Evolutionary conservation across 1,140 invertebrate genomes (phyloP).

Genomic region (Bilobella aurantiaca): DNA sequence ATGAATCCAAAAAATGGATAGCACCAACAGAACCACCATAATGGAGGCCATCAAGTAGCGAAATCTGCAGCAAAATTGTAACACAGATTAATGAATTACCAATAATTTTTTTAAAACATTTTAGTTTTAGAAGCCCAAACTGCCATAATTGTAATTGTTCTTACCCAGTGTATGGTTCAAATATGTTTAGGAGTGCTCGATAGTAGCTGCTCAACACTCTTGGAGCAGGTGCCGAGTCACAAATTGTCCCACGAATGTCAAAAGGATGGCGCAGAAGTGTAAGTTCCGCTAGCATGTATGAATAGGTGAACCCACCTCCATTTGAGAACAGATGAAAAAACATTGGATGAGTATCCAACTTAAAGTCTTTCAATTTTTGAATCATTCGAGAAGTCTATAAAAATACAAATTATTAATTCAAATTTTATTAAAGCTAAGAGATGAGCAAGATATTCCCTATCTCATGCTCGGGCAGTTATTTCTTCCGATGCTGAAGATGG

Average conservation of each 20-base stretch:
- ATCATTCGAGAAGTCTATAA: conserved; percentile 57
- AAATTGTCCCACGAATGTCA: conserved; percentile 58
- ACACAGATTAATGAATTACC: background rate
- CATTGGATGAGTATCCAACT: conserved; percentile 57
- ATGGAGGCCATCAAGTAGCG: conserved; percentile 8
- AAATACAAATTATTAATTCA: too few species aligned
- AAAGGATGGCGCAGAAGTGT: conserved; percentile 42
- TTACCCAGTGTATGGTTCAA: conserved; percentile 37
- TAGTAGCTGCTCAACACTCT: conserved; percentile 48
- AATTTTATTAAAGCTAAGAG: too few species aligned
- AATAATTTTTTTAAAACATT: too few species aligned
- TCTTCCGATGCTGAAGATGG: too few species aligned
- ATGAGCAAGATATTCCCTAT: too few species aligned
- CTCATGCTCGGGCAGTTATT: too few species aligned
- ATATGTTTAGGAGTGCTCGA: conserved; percentile 50
- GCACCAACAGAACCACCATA: conserved; percentile 20
- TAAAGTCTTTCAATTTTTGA: conserved; percentile 54
- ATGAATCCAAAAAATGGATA: conserved; percentile 29
- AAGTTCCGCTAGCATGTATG: conserved; percentile 50
- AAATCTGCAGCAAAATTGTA: conserved; percentile 15
- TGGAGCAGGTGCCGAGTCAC: conserved; percentile 62
- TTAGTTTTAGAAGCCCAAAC: too few species aligned
- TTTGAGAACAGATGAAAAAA: conserved; percentile 73
- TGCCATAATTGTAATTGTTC: background rate
- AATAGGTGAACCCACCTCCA: conserved; percentile 59